These are phyloP conservation scores for Physocephala rufipes DNA, from an alignment of 2,888 invertebrate species.

Conservation along the genomic window DNA sequence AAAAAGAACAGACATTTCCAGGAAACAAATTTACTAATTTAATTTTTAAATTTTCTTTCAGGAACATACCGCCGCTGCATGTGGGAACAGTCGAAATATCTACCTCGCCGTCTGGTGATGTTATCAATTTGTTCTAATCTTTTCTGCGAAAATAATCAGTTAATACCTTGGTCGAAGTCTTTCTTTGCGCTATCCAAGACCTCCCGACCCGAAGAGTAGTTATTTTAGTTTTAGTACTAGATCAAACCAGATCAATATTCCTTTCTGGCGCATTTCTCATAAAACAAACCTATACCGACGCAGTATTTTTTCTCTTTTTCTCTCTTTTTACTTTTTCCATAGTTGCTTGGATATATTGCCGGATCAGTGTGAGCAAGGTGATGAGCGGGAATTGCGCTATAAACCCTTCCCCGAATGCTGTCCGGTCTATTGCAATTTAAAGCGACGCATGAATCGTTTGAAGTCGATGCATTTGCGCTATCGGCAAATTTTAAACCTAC, in stretches of 20 bases:
- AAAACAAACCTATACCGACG: not conserved
- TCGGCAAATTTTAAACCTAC: slow-evolving; percentile 57
- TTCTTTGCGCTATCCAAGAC: slow-evolving; percentile 65
- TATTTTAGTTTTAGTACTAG: slow-evolving; percentile 47
- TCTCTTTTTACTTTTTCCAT: too few relatives aligned
- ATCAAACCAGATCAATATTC: slow-evolving; percentile 7
- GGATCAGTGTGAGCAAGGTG: slow-evolving; percentile 62
- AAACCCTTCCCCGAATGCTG: slow-evolving; percentile 64
- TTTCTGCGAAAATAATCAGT: slow-evolving; percentile 63
- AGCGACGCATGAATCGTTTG: slow-evolving; percentile 61
- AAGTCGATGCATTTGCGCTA: slow-evolving; percentile 61
- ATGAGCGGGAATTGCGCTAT: slow-evolving; percentile 63
- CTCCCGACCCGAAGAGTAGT: slow-evolving; percentile 64
- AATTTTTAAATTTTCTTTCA: slow-evolving; percentile 43
- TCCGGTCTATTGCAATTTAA: slow-evolving; percentile 63
- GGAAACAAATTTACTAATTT: not conserved
- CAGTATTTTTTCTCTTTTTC: slow-evolving; percentile 4
- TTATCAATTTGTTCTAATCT: slow-evolving; percentile 62
- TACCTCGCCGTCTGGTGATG: slow-evolving; percentile 61
- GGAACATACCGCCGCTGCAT: slow-evolving; percentile 63
- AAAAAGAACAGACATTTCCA: not conserved
- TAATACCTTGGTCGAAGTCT: slow-evolving; percentile 63
- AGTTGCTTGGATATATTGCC: slow-evolving; percentile 63
- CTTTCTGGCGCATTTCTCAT: not conserved
- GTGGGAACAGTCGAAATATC: slow-evolving; percentile 63